Evolutionary conservation across 1,140 invertebrate species (phyloP), one percentile per base, ranked within the genome.

Genomic region (Saccostrea echinata): DNA sequence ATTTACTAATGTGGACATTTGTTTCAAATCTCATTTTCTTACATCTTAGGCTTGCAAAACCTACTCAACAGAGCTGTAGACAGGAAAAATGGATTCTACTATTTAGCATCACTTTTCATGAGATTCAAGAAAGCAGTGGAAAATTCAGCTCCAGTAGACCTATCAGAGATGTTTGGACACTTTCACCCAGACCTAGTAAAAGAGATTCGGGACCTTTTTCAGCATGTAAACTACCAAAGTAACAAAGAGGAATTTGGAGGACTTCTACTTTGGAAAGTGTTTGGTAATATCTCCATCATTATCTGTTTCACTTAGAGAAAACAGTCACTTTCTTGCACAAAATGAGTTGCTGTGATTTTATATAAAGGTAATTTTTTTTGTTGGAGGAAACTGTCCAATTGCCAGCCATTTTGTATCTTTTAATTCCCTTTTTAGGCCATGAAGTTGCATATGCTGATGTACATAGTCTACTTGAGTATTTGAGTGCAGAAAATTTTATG

Each of bases 381-480:
- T 61, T 6, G 43, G 9, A 43, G 43, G 43, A 43, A 43, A 43
- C 9, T 43, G 43, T 3, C 1, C 43, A 2, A 6, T 43, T 1
- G 1, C 43, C 4, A 43, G 43, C 43, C 43, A 43, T 43, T 43
- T 43, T 43, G 24, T 21, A 64, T n/a, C 24, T n/a, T n/a, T 21
- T 21, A 35, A 9, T 51, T 21, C n/a, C n/a, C 13, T 87, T 86
- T 86, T 71, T 84, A 89, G 88, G 86, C 55, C 30, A 85, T 85
- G 88, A 89, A 83, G 84, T 89, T 53, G 68, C 87, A 27, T 89
- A 87, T 57, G 16, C 84, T 27, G 86, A 87, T 27, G 53, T 87
- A 35, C 43, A 71, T 30, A 84, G 85, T n/a, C 57, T 89, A 16
- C 18, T 89, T 21, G 24, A 30, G 35, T 57, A 68, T 30, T 51